These are phyloP conservation scores for Panthera leo DNA, from an alignment of 2,113 vertebrate genomes.

Conservation along the genomic window DNA sequence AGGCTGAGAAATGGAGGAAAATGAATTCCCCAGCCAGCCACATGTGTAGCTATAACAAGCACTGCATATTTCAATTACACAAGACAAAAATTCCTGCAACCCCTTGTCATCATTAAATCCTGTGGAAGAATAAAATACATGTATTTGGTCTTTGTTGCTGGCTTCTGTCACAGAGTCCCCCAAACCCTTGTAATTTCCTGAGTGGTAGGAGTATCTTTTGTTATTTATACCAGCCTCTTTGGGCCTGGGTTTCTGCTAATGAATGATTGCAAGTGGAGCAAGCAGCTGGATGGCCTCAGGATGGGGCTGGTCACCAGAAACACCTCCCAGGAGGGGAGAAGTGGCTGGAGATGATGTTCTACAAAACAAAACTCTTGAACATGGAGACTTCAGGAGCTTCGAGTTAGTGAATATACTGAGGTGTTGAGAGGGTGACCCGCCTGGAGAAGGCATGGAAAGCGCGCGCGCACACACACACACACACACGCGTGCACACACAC, in stretches of 20 bases:
- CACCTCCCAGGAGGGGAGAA: neutral
- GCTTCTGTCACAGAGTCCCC: neutral
- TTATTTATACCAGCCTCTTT: neutral
- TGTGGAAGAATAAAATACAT: neutral
- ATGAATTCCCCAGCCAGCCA: neutral
- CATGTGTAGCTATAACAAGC: neutral
- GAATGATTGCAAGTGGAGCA: neutral
- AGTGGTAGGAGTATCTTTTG: neutral
- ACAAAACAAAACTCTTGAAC: neutral
- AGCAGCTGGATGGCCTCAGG: neutral
- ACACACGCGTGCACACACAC: too few species aligned
- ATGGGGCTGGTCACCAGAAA: neutral
- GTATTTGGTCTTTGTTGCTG: neutral
- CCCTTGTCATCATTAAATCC: neutral
- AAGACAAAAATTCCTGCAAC: neutral
- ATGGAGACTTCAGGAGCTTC: neutral
- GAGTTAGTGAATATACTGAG: neutral
- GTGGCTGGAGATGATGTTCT: neutral
- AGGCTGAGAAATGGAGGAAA: neutral
- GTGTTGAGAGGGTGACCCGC: neutral
- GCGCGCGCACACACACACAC: neutral
- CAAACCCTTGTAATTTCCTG: neutral
- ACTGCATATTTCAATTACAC: neutral
- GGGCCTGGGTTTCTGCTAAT: neutral
- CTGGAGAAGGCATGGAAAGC: neutral